Base-by-base conservation (phyloP, 2,888 invertebrate genomes). In the Oscheius sp. region DNA sequence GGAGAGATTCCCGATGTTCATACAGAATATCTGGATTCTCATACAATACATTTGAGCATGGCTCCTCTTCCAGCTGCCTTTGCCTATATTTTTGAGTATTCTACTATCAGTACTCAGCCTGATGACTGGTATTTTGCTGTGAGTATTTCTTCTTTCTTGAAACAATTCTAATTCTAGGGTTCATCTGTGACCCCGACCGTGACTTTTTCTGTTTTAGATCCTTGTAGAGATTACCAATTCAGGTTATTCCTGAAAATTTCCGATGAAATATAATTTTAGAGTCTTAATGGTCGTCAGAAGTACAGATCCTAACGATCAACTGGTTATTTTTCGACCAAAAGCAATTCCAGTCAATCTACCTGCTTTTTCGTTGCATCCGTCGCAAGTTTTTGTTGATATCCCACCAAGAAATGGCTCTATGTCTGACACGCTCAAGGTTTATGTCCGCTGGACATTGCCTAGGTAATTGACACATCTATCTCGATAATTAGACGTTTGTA, bases 211-310 rank as follows among this genome's bases (percentile, higher is more conserved):
- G 77, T 84, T 29, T 75, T 78, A 45, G 84, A 84, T 53, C 80
- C 83, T 25, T 84, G 84, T 69, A 75, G 81, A 15, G 84, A 84
- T 69, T 84, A 84, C 69, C 84, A 84, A 67, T 84, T 84, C 70
- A 78, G 82, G 37, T 71, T 10, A 12, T 1, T 1, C 20, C 15
- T n/a, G n/a, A n/a, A n/a, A n/a, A n/a, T n/a, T 5, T 6, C 53
- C 20, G 4, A 53, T 27, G n/a, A 29, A 15, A 33, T n/a, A n/a
- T n/a, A 1, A 3, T 2, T 66, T 6, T 31, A 52, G 77, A 1
- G 76, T 81, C 2, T 68, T 83, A 23, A 75, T 78, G 23, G 79
- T 83, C 17, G 65, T 83, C 1, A 72, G 82, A 31, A 79, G 78
- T 31, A 71, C 81, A 37, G 75, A 79, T 58, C 80, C 83, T 5